Base-by-base conservation (phyloP, 2,888 invertebrate genomes). In the Brenthis daphne region DNA sequence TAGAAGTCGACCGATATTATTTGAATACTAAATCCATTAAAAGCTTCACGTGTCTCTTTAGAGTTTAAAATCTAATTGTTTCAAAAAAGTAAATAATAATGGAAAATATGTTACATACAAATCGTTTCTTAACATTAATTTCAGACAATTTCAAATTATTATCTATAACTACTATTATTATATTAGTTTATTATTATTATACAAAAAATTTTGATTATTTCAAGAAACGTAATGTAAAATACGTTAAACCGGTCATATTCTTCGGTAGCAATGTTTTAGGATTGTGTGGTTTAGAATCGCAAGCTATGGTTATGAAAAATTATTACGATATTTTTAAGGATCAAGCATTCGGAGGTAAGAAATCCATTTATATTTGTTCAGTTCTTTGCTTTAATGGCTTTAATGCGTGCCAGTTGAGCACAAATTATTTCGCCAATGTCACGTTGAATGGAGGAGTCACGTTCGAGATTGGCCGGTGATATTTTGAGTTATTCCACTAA, bases 161-260 rank as follows among this genome's bases (percentile, higher is more conserved):
- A 20, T 53, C 53, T 4, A 12, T 53, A 8, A 51, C 37, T 13
- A 37, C 63, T 6, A 53, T 51, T 37, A 53, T 63, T 16, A 14
- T 51, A 63, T 53, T 63, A 8, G 53, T 63, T 37, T 63, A 63
- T 53, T 63, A 63, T 51, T 3, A 63, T 43, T 63, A 53, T 53
- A 63, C 63, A 12, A 63, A 63, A 37, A 53, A 63, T 20, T 63
- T 53, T 53, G 53, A 63, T 53, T 63, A 33, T 53, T 63, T 63
- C 53, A 53, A 63, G 37, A 63, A 53, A 53, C 63, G 63, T 53
- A 63, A 53, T 37, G 53, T 63, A 12, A 63, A 53, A 53, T 63
- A 63, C 16, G 43, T 53, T 37, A 53, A 63, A 16, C 63, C 63
- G 43, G 8, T 51, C 1, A 63, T 63, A 16, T 63, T 63, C 51